Conservation (phyloP, 2,113 vertebrate genomes). For the Sardina pilchardus region DNA sequence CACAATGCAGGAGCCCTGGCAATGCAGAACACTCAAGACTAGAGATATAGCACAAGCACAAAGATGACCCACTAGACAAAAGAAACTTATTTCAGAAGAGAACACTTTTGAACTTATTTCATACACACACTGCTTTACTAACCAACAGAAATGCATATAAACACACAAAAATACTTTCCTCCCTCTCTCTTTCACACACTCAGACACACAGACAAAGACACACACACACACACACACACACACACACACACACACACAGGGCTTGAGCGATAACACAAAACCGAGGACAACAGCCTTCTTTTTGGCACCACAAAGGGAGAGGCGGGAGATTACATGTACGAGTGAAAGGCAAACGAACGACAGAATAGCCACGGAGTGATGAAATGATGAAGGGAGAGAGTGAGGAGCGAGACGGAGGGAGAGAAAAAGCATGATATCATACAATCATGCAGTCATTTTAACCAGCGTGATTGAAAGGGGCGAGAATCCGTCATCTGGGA, state of each 20-base stretch:
- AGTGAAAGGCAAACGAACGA: slow-evolving; percentile 38
- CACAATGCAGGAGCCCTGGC: neutral
- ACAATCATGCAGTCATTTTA: slow-evolving; percentile 72
- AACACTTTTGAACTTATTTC: slow-evolving; percentile 27
- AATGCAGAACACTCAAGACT: neutral
- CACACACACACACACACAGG: slow-evolving; percentile 21
- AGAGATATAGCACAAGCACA: neutral
- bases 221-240: slow-evolving; percentile 2
- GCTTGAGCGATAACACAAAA: neutral
- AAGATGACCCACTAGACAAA: too few species aligned
- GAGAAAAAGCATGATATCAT: slow-evolving; percentile 64
- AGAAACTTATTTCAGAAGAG: too few species aligned
- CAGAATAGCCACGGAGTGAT: slow-evolving; percentile 12
- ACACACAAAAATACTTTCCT: neutral
- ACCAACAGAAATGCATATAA: slow-evolving; percentile 3
- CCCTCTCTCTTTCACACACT: neutral
- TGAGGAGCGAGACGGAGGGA: slow-evolving; percentile 36
- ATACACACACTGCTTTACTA: neutral
- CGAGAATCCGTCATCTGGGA: slow-evolving; percentile 13
- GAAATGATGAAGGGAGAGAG: slow-evolving; percentile 39
- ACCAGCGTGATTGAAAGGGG: slow-evolving; percentile 66
- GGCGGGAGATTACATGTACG: slow-evolving; percentile 21
- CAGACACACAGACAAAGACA: neutral
- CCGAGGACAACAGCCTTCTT: neutral
- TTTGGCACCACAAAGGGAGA: neutral